A percentile compares a stretch with the other conserved stretches of the same genome.
Evolutionary conservation across 1,140 invertebrate species (phyloP).

Genomic region (Platyura marginata): DNA sequence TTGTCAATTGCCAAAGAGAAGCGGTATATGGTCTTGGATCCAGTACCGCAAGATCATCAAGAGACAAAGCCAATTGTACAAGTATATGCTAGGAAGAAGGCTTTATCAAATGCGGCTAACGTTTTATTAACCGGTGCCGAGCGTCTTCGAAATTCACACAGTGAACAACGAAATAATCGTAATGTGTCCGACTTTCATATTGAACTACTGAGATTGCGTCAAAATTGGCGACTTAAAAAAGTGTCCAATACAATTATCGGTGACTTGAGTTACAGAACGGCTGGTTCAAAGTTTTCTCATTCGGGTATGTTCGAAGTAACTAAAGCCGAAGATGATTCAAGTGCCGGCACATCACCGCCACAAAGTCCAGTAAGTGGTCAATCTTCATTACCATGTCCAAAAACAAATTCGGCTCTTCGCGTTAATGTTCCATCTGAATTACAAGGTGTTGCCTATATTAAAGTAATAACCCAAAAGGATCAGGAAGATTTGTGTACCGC

Average conservation of each 20-base stretch:
- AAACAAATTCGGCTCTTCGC: conserved; percentile 60
- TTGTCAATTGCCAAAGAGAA: conserved; percentile 84
- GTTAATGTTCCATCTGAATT: conserved; percentile 85
- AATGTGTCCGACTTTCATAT: conserved; percentile 79
- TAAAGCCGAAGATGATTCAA: conserved; percentile 70
- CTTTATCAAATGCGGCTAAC: conserved; percentile 59
- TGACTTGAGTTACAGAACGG: conserved; percentile 86
- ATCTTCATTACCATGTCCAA: conserved; percentile 21
- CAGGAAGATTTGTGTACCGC: conserved; percentile 68
- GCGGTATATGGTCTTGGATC: conserved; percentile 84
- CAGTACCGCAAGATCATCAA: conserved; percentile 63
- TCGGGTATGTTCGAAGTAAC: conserved; percentile 92
- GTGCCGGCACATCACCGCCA: conserved; percentile 34
- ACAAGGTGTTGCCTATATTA: conserved; percentile 89
- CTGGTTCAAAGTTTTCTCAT: conserved; percentile 82
- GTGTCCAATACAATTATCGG: conserved; percentile 89
- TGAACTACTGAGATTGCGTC: conserved; percentile 70
- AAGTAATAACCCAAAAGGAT: conserved; percentile 85
- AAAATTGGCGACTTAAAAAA: conserved; percentile 92
- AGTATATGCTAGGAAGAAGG: conserved; percentile 85
- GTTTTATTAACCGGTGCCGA: conserved; percentile 75
- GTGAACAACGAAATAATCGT: conserved; percentile 53
- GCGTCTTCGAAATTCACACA: conserved; percentile 59
- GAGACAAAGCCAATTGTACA: conserved; percentile 75
- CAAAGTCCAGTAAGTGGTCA: conserved; percentile 19